phyloP scores from a whole-genome alignment of 2,888 invertebrate species.

The Augochlorella aurata region DNA sequence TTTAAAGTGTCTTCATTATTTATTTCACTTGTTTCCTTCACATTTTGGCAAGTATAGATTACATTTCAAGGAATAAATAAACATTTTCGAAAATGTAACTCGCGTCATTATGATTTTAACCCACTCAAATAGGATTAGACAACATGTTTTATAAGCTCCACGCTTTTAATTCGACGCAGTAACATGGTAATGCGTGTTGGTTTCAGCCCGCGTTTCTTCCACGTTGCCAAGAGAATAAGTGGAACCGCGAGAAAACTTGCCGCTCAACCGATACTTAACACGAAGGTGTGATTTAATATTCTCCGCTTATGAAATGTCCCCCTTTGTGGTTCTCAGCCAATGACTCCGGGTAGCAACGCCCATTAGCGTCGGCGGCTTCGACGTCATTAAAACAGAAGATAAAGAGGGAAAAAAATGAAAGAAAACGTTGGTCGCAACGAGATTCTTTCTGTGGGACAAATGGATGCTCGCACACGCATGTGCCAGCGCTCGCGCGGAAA shows the following conservation, averaged over 20 bases:
- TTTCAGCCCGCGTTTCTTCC: background rate
- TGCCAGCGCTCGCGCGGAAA: constrained; percentile 36
- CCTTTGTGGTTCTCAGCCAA: constrained; percentile 37
- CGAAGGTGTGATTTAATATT: constrained; percentile 48
- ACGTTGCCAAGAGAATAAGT: constrained; percentile 5
- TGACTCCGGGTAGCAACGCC: constrained; percentile 41
- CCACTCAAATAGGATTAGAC: too few species aligned
- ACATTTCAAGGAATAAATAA: too few species aligned
- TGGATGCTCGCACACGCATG: constrained; percentile 47
- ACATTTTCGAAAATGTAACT: too few species aligned
- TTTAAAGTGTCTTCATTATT: too few species aligned
- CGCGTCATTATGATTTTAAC: too few species aligned
- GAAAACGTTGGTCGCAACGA: constrained; percentile 15
- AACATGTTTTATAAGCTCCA: too few species aligned
- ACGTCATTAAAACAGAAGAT: constrained; percentile 52
- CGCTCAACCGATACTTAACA: background rate
- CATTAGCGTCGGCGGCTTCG: constrained; percentile 55
- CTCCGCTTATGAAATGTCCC: constrained; percentile 42
- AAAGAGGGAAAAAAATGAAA: constrained; percentile 21
- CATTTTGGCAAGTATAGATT: too few species aligned
- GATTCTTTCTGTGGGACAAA: constrained; percentile 49
- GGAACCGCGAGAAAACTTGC: constrained; percentile 11
- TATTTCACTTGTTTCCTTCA: too few species aligned
- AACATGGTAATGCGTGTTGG: too few species aligned
- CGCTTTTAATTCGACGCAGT: too few species aligned